These are phyloP conservation scores for Palythoa heliodiscus DNA, from an alignment of 92 coral and sea anemone species.

Conservation along the genomic window DNA sequence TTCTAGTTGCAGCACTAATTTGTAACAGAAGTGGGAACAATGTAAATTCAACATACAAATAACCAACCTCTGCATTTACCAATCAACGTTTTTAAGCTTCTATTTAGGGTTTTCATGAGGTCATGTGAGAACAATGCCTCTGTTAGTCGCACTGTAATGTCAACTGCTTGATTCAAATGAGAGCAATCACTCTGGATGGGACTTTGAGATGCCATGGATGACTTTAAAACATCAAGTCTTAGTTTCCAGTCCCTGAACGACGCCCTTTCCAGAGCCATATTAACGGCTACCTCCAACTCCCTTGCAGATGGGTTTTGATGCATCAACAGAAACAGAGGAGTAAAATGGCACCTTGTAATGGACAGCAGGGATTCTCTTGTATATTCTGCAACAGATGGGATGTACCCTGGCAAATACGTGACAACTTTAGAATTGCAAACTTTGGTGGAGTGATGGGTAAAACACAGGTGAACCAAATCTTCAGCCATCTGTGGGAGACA, in stretches of 20 bases:
- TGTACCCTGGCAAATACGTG: slow-evolving; percentile 16
- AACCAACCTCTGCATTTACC: background rate
- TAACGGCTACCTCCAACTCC: slow-evolving; percentile 59
- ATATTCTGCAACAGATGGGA: slow-evolving; percentile 69
- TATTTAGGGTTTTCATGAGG: slow-evolving; percentile 48
- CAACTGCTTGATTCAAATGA: background rate
- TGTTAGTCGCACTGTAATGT: slow-evolving; percentile 2
- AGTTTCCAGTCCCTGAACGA: slow-evolving; percentile 76
- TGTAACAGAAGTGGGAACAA: background rate
- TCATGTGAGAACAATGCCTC: slow-evolving; percentile 47
- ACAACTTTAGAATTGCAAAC: background rate
- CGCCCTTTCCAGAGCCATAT: slow-evolving; percentile 80
- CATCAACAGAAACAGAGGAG: slow-evolving; percentile 68
- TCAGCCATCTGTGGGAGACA: slow-evolving; percentile 10
- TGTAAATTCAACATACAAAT: background rate
- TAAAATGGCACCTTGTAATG: slow-evolving; percentile 67
- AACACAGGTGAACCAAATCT: background rate
- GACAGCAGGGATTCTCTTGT: slow-evolving; percentile 67
- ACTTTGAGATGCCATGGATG: slow-evolving; percentile 37
- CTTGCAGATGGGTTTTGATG: slow-evolving; percentile 44
- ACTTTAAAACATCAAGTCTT: slow-evolving; percentile 57
- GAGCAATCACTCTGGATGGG: slow-evolving; percentile 5
- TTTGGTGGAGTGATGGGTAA: background rate
- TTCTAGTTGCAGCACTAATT: background rate
- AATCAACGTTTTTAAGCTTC: background rate